Evolutionary conservation across 2,888 invertebrate genomes (phyloP), one percentile per base, ranked within the genome.

Genomic region (Oligia latruncula): DNA sequence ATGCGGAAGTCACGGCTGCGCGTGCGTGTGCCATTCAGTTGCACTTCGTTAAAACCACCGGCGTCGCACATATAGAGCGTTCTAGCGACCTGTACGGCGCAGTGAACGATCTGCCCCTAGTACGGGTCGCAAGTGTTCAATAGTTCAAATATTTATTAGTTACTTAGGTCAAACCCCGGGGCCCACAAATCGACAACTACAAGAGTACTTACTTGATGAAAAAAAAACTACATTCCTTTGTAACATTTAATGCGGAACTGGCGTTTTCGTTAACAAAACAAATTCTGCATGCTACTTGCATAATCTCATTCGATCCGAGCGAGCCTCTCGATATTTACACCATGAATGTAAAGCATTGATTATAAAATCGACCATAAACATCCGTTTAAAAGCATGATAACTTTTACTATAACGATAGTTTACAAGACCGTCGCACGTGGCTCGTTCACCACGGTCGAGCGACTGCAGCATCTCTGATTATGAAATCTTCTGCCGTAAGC

Each of bases 1-100:
- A 77, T 66, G 75, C 77, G 80, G 83, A 86, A 83, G 80, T 86
- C 64, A 62, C 64, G 71, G 62, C 71, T 64, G 35, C 52, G 40
- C 74, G 77, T 76, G 40, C 74, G 77, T 76, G 83, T 49, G 64
- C 66, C 55, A 55, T 71, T 80, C 84, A 74, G 81, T 70, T 80
- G 66, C 70, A 75, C 64, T 76, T 80, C n/a, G 65, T 80, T 83
- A 68, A 4, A 80, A 49, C 67, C 58, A 71, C 77, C 74, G 74
- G 78, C 71, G 75, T 66, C 65, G 64, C 58, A 40, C 68, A 71
- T 43, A 52, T 15, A n/a, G 17, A 40, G 17, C 35, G 23, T 20
- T 49, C 55, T 6, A 29, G 46, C 60, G 52, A 84, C 66, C 49
- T 40, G 20, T 62, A 79, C 43, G 58, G 71, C 43, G 64, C 66